phyloP scores from a whole-genome alignment of 1,140 invertebrate genomes.

The Cydia strobilella region DNA sequence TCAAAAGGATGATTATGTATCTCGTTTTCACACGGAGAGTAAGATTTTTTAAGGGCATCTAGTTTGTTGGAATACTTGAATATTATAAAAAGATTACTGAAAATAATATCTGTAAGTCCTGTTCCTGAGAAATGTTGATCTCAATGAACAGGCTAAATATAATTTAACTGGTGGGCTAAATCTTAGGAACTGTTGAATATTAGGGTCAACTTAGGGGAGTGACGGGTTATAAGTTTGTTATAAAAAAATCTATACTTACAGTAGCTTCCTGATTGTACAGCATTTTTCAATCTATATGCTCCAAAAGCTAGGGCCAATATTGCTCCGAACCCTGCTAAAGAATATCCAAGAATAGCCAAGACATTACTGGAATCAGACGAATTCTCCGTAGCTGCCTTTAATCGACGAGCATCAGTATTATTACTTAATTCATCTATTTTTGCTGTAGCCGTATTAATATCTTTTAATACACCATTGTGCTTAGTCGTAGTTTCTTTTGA shows the following conservation, averaged over 20 bases:
- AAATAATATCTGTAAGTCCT: too few relatives aligned
- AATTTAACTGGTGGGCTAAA: too few relatives aligned
- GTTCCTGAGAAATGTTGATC: too few relatives aligned
- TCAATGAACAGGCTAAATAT: too few relatives aligned
- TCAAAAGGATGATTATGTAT: too few relatives aligned
- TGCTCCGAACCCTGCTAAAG: background rate
- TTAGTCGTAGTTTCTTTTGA: background rate
- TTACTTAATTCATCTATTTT: background rate
- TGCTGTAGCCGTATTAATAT: background rate
- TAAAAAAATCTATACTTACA: background rate
- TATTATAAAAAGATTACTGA: too few relatives aligned
- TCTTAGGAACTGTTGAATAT: too few relatives aligned
- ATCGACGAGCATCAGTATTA: background rate
- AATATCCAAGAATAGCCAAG: background rate
- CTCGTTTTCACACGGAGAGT: too few relatives aligned
- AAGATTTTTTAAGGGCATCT: too few relatives aligned
- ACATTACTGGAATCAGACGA: background rate
- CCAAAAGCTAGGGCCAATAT: background rate
- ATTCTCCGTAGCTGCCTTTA: background rate
- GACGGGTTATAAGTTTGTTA: too few relatives aligned
- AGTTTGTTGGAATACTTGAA: too few relatives aligned
- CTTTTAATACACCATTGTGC: background rate
- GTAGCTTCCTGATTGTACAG: slow-evolving; percentile 12
- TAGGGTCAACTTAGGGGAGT: too few relatives aligned
- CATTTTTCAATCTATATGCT: background rate